phyloP scores from a whole-genome alignment of 2,888 invertebrate species.

The Pegoplata infirma region DNA sequence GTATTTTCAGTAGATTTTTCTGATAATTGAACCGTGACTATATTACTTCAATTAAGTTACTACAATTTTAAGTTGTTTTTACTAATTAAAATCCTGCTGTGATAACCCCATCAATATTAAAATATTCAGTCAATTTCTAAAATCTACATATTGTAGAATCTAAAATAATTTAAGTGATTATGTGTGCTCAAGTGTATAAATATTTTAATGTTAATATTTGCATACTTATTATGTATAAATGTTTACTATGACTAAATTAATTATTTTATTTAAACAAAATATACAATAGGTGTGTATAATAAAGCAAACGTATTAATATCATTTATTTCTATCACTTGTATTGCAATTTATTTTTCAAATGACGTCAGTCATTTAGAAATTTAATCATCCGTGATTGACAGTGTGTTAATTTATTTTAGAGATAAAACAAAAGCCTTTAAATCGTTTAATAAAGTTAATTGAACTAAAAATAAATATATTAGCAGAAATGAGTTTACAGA shows the following conservation, averaged over 20 bases:
- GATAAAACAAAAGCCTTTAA: slow-evolving; percentile 44
- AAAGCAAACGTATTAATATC: background rate
- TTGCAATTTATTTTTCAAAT: background rate
- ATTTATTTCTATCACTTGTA: background rate
- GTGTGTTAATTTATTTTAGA: slow-evolving; percentile 45
- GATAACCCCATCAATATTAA: too few relatives aligned
- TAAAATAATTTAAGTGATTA: background rate
- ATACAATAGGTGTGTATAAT: background rate
- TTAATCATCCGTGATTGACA: slow-evolving; percentile 54
- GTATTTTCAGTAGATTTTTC: too few relatives aligned
- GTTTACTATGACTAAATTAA: slow-evolving; percentile 6
- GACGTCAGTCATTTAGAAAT: slow-evolving; percentile 51
- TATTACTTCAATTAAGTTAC: too few relatives aligned
- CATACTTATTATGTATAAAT: background rate
- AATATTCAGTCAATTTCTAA: too few relatives aligned
- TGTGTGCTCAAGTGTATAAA: background rate
- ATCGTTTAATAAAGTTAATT: slow-evolving; percentile 53
- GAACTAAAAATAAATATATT: too few relatives aligned
- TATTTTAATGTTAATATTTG: slow-evolving; percentile 19
- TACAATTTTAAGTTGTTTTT: too few relatives aligned
- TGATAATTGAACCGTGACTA: too few relatives aligned
- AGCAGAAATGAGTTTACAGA: too few relatives aligned
- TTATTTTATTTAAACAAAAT: background rate
- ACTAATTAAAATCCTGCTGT: too few relatives aligned
- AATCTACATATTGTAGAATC: too few relatives aligned